These are phyloP conservation scores for Mus musculus DNA, from an alignment of 2,113 vertebrate genomes.

Conservation along the genomic window DNA sequence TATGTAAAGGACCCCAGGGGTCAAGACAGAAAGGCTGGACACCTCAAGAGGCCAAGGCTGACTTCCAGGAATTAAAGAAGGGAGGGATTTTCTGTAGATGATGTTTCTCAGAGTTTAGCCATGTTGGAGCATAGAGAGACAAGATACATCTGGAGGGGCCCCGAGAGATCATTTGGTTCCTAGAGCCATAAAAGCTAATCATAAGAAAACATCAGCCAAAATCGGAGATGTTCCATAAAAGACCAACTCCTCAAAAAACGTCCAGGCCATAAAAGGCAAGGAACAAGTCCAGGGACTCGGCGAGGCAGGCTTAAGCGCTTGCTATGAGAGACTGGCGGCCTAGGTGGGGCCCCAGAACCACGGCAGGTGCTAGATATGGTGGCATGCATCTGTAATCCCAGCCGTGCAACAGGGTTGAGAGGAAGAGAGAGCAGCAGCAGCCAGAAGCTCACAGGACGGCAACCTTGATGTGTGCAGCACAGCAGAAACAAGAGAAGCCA, in stretches of 20 bases:
- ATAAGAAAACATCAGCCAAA: conserved; percentile 26
- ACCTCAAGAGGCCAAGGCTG: not conserved
- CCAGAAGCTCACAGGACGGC: not conserved
- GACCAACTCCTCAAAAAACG: not conserved
- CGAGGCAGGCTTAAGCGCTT: not conserved
- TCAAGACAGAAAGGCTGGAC: not conserved
- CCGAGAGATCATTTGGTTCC: not conserved
- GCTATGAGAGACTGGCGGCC: not conserved
- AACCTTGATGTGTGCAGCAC: too few relatives aligned
- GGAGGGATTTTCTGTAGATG: not conserved
- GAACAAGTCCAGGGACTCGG: not conserved
- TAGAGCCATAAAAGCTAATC: not conserved
- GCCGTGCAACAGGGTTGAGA: not conserved
- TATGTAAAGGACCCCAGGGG: not conserved
- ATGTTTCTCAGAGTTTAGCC: not conserved
- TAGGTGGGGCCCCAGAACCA: not conserved
- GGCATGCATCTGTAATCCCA: not conserved
- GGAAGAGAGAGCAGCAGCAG: not conserved
- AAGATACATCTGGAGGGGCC: not conserved
- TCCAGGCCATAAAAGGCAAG: conserved; percentile 13
- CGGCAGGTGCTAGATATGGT: not conserved
- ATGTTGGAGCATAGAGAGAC: not conserved
- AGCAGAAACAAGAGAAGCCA: not conserved
- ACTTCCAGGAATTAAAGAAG: not conserved
- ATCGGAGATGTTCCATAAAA: not conserved